phyloP scores from a whole-genome alignment of 2,113 vertebrate genomes.

The Mesoclemmys tuberculata region DNA sequence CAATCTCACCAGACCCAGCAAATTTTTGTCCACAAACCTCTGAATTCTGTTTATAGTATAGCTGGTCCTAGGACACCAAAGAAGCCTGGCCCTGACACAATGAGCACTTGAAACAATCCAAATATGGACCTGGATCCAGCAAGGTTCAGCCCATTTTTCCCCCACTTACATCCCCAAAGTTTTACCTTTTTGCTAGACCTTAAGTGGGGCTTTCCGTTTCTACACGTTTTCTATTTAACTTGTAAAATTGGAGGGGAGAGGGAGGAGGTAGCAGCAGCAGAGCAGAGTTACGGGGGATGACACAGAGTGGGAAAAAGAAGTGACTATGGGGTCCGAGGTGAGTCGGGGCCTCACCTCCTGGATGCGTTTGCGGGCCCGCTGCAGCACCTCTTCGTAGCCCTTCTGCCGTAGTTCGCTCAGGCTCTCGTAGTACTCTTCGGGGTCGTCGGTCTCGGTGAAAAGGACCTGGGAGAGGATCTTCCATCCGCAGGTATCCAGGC shows the following conservation, averaged over 20 bases:
- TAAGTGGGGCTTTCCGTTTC: not conserved
- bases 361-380: constrained; percentile 86
- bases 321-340: not conserved
- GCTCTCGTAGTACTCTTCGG: constrained; percentile 97
- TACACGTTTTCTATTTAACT: not conserved
- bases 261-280: rapidly evolving
- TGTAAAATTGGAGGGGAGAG: not conserved
- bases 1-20: not conserved
- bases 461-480: constrained; percentile 96
- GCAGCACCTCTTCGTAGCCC: constrained; percentile 94
- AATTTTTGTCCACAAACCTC: not conserved
- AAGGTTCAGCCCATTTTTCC: not conserved
- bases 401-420: constrained; percentile 93
- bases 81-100: not conserved
- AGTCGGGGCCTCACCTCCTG: constrained; percentile 84
- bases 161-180: not conserved
- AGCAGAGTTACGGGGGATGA: not conserved
- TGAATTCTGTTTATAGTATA: rapidly evolving
- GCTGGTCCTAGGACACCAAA: rapidly evolving
- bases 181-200: not conserved
- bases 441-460: constrained; percentile 92
- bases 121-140: not conserved
- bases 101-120: not conserved
- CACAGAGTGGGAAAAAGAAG: not conserved
- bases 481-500: constrained; percentile 97